Conservation (phyloP, 1,140 invertebrate species). For the Wiebesia pumilae region DNA sequence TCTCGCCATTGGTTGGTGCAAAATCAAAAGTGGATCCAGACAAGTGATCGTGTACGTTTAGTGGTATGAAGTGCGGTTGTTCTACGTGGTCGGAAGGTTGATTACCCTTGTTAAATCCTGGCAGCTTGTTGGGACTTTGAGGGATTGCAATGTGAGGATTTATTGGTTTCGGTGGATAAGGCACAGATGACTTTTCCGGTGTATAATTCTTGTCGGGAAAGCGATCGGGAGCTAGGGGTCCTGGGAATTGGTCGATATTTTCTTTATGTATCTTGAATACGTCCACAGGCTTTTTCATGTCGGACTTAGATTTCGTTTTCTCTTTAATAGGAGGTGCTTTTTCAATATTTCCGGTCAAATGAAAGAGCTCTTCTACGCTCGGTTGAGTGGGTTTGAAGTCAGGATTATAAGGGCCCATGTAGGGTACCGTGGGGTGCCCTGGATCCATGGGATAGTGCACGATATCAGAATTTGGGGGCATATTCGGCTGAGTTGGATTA, state of each 20-base stretch:
- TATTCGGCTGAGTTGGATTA: slow-evolving; percentile 34
- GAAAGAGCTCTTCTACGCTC: slow-evolving; percentile 68
- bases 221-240: slow-evolving; percentile 65
- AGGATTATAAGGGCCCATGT: slow-evolving; percentile 73
- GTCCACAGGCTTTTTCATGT: slow-evolving; percentile 69
- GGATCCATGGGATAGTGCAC: slow-evolving; percentile 72
- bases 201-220: slow-evolving; percentile 57
- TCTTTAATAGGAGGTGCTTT: slow-evolving; percentile 56
- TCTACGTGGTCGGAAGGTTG: slow-evolving; percentile 50
- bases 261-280: slow-evolving; percentile 64
- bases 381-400: slow-evolving; percentile 68
- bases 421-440: slow-evolving; percentile 68
- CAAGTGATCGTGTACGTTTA: slow-evolving; percentile 56
- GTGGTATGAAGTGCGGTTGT: slow-evolving; percentile 65
- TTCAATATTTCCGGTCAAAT: slow-evolving; percentile 63
- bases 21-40: slow-evolving; percentile 57
- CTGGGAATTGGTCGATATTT: slow-evolving; percentile 64
- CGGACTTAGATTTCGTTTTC: slow-evolving; percentile 62
- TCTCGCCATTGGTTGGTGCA: slow-evolving; percentile 58
- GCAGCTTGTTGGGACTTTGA: slow-evolving; percentile 56
- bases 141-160: neutral
- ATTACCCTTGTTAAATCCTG: slow-evolving; percentile 31
- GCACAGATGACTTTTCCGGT: neutral
- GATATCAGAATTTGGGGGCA: slow-evolving; percentile 50
- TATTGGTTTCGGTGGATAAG: neutral